Percentiles rank a stretch among this genome's conserved stretches.
Evolutionary conservation across 1,140 invertebrate species (phyloP).

Genomic region (Drosophila erecta): DNA sequence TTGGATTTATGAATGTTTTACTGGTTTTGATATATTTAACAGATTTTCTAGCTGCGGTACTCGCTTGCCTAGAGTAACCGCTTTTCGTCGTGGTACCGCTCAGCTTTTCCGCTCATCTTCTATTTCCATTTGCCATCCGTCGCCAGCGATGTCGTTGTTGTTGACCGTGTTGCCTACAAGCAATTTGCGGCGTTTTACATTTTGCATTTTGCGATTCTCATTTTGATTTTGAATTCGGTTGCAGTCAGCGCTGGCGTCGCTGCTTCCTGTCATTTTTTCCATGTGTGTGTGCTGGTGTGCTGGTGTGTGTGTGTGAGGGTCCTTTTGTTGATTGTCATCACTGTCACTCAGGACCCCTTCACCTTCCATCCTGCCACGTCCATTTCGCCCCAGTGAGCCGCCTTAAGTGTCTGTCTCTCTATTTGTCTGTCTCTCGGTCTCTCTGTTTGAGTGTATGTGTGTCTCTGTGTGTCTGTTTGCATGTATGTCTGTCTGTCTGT

Average conservation of each 20-base stretch:
- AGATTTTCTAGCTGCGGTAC: background rate
- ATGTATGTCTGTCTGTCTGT: no score
- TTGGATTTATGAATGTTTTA: no score
- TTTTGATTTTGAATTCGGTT: conserved; percentile 66
- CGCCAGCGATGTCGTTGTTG: conserved; percentile 3
- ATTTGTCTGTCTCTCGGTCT: background rate
- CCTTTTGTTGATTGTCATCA: conserved; percentile 41
- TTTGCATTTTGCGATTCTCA: conserved; percentile 72
- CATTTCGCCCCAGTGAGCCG: conserved; percentile 2
- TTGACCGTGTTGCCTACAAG: conserved; percentile 52
- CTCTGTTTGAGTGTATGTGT: conserved; percentile 9
- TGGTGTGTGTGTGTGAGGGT: conserved; percentile 10
- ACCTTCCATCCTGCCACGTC: background rate
- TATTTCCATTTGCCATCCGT: conserved; percentile 34
- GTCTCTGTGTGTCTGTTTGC: background rate
- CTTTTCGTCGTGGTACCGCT: background rate
- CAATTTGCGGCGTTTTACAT: conserved; percentile 74
- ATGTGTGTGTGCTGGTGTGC: conserved; percentile 8
- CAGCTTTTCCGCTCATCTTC: conserved; percentile 5
- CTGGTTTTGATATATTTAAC: no score
- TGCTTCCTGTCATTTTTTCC: conserved; percentile 46
- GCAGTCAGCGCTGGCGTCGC: conserved; percentile 21
- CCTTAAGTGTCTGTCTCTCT: conserved; percentile 11
- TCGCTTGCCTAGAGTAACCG: background rate
- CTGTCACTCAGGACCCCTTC: conserved; percentile 9